Base-by-base conservation (phyloP, 2,797 vertebrate genomes). In the Cirrhinus mrigala region DNA sequence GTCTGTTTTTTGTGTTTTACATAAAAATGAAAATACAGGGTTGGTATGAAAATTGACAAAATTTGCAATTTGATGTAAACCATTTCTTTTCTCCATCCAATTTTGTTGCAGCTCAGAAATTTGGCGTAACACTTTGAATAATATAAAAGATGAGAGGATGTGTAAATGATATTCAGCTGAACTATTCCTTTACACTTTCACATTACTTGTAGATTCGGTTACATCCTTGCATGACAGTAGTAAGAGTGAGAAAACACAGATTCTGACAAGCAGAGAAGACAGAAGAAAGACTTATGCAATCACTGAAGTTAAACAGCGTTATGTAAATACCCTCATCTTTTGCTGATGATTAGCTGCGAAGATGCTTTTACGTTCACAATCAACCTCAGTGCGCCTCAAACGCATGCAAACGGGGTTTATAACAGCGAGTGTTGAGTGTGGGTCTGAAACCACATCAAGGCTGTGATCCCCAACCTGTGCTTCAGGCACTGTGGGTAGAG, bases 361-460 rank as follows among this genome's bases (percentile, higher is more conserved):
- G 68, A 73, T 29, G 40, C 27, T 79, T 79, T 71, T 50, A 37
- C n/a, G 44, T 73, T 54, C 68, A 64, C 76, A 79, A 71, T 79
- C 37, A 79, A 46, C 7, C 46, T 68, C 9, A 14, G 73, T 22
- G 16, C 62, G 52, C 40, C n/a, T 71, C 6, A 11, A 69, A 79
- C 20, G 24, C 70, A 64, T 1, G 5, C 50, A 44, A 16, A 79
- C 20, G n/a, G 48, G 54, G 52, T n/a, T 79, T 71, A 62, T 73
- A 50, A 79, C 66, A 52, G 52, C 52, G 69, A 82, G 54, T 76
- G 50, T 68, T 60, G 60, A 81, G 84, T 50, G 18, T 56, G 58
- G 73, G 70, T 78, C 64, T 82, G 77, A 76, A 81, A 88, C 62
- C 82, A 70, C 76, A 81, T 86, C 88, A 88, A 88, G 87, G 79